phyloP scores from a whole-genome alignment of 92 coral and sea anemone genomes.

The Epizoanthus rinbou region DNA sequence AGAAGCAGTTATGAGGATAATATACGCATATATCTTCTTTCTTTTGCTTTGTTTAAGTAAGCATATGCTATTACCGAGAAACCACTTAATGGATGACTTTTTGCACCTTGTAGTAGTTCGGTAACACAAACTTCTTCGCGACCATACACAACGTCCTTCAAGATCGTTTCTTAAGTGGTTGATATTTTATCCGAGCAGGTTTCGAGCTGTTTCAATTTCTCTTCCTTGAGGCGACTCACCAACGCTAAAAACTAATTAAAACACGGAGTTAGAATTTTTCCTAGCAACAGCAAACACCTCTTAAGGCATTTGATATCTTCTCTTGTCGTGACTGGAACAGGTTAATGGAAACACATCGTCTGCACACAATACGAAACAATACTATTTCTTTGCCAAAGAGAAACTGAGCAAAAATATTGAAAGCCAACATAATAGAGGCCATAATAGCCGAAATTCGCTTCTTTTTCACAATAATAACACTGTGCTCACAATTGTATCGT shows the following conservation, averaged over 20 bases:
- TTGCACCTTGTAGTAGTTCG: not conserved
- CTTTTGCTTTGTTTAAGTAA: not conserved
- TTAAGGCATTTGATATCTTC: constrained; percentile 2
- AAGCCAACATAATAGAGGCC: not conserved
- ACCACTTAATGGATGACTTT: not conserved
- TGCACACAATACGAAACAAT: constrained; percentile 27
- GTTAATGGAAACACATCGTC: constrained; percentile 17
- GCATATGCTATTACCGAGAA: not conserved
- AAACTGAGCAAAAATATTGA: constrained; percentile 13
- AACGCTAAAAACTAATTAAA: constrained; percentile 70
- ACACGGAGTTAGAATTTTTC: not conserved
- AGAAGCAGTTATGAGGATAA: constrained; percentile 6
- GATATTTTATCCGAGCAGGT: not conserved
- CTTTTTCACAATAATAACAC: not conserved
- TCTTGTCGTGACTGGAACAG: constrained; percentile 26
- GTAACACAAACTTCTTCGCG: not conserved
- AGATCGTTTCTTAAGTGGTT: too few species aligned
- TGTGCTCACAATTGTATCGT: not conserved
- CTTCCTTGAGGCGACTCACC: constrained; percentile 79
- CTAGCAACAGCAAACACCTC: constrained; percentile 34
- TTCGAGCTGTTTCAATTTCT: constrained; percentile 71
- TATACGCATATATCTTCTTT: not conserved
- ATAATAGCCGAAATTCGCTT: not conserved
- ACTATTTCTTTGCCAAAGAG: constrained; percentile 5
- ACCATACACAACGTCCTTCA: not conserved